A percentile compares a stretch with the other conserved stretches of the same genome.
Conservation (phyloP, 2,888 invertebrate genomes). For the Ochropleura plecta region DNA sequence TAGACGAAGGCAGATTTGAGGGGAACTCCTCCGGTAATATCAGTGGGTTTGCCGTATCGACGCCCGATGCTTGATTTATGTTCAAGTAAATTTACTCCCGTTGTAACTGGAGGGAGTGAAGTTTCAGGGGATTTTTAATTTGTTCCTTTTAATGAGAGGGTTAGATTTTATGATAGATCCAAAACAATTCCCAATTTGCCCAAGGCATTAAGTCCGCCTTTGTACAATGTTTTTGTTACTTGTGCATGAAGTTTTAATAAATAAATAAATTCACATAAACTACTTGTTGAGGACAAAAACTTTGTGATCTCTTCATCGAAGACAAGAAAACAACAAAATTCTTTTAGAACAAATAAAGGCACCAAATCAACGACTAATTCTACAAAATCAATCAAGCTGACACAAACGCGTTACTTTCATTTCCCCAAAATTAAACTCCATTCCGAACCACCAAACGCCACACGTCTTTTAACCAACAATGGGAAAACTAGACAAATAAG, state of each 20-base stretch:
- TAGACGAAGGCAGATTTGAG: conserved; percentile 51
- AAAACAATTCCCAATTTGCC: too few relatives aligned
- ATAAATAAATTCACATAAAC: too few relatives aligned
- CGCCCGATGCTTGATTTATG: conserved; percentile 68
- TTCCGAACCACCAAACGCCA: conserved; percentile 16
- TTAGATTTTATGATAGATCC: neutral
- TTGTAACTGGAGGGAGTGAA: neutral
- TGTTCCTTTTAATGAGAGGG: neutral
- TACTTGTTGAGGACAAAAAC: too few relatives aligned
- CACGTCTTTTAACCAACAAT: conserved; percentile 33
- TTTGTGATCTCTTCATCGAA: too few relatives aligned
- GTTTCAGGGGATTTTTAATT: neutral
- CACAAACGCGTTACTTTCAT: conserved; percentile 17
- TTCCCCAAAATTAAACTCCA: conserved; percentile 18
- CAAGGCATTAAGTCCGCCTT: too few relatives aligned
- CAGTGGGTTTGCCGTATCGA: conserved; percentile 46
- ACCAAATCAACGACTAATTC: conserved; percentile 18
- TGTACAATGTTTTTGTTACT: too few relatives aligned
- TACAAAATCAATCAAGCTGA: conserved; percentile 18
- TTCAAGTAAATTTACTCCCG: conserved; percentile 46
- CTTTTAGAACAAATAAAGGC: neutral
- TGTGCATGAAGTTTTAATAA: too few relatives aligned
- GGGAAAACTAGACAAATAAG: conserved; percentile 33
- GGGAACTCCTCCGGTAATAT: conserved; percentile 67
- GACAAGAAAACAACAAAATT: neutral